Evolutionary conservation across 2,797 vertebrate genomes (phyloP).

Genomic region (Muraenolepis orangiensis): DNA sequence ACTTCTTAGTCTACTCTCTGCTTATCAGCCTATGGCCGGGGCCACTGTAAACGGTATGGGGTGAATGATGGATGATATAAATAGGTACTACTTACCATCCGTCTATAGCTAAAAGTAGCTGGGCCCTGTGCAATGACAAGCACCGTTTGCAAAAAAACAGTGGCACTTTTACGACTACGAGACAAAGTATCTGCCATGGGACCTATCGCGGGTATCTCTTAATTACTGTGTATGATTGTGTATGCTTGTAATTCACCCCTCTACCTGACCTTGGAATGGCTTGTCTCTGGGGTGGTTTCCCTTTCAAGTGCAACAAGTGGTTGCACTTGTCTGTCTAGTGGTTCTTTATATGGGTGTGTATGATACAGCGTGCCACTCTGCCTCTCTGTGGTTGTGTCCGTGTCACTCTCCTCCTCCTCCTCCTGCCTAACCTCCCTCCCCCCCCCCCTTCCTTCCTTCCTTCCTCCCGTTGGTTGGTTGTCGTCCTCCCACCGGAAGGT

Average conservation of each 20-base stretch:
- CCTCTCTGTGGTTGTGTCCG: neutral
- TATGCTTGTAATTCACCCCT: neutral
- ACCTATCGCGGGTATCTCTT: neutral
- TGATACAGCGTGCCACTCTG: neutral
- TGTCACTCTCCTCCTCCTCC: slow-evolving; percentile 7
- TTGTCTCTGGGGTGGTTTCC: neutral
- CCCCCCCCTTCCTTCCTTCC: slow-evolving; percentile 3
- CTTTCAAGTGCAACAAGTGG: too few species aligned
- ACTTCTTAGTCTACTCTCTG: neutral
- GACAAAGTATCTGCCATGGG: neutral
- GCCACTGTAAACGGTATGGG: neutral
- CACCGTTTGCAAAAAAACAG: neutral
- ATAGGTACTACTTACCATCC: neutral
- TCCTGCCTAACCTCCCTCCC: neutral
- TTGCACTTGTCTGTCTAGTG: neutral
- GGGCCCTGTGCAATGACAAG: neutral
- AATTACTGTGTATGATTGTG: neutral
- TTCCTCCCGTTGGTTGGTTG: too few species aligned
- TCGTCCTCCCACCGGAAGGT: slow-evolving; percentile 77
- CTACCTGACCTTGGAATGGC: neutral
- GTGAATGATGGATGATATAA: neutral
- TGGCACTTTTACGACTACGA: neutral
- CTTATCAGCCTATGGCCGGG: neutral
- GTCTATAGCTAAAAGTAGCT: neutral
- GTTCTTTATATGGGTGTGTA: neutral